These are phyloP conservation scores for Stictocephala bisonia DNA, from an alignment of 2,888 invertebrate species.

Conservation along the genomic window DNA sequence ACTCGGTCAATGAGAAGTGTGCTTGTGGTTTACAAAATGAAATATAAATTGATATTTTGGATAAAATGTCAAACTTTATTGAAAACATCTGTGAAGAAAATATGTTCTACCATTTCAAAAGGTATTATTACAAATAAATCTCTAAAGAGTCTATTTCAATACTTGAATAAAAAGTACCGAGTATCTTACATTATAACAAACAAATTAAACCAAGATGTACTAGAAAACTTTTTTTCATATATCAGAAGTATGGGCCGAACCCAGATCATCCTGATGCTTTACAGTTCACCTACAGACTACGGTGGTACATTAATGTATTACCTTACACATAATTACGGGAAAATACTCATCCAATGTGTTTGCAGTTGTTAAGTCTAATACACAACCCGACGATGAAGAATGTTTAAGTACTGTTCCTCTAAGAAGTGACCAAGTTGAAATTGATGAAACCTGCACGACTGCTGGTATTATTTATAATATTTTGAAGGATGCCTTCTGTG, in stretches of 20 bases:
- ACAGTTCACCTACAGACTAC: too few species aligned
- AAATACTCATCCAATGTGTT: too few species aligned
- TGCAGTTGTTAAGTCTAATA: too few species aligned
- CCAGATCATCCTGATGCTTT: neutral
- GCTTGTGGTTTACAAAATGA: neutral
- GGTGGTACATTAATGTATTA: too few species aligned
- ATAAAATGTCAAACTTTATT: neutral
- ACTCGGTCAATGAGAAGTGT: neutral
- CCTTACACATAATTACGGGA: too few species aligned
- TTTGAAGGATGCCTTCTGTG: too few species aligned
- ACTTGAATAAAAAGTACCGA: neutral
- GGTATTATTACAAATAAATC: neutral
- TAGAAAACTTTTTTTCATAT: slow-evolving; percentile 4
- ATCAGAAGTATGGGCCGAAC: slow-evolving; percentile 4
- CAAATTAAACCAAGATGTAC: neutral
- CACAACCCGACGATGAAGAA: too few species aligned
- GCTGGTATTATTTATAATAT: too few species aligned
- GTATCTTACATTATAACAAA: neutral
- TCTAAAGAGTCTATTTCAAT: neutral
- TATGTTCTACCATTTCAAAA: neutral
- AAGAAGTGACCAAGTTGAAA: too few species aligned
- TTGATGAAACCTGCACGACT: too few species aligned
- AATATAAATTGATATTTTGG: neutral
- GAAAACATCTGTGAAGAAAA: neutral
- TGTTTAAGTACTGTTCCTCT: too few species aligned